These are phyloP conservation scores for Zhengitettix transpicula DNA, from an alignment of 2,888 invertebrate species.

Conservation along the genomic window DNA sequence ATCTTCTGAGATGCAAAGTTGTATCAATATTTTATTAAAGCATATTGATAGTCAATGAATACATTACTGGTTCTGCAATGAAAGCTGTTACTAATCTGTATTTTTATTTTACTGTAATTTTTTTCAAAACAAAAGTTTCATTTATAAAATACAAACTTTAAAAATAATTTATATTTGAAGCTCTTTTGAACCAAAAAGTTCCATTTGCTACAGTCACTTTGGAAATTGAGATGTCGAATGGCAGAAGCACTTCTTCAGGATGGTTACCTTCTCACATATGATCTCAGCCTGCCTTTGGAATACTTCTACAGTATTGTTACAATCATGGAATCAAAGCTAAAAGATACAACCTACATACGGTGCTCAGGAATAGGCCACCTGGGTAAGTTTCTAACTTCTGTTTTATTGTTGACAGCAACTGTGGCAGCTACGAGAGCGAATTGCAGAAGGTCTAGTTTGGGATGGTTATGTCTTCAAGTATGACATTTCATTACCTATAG, in stretches of 20 bases:
- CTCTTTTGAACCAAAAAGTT: not conserved
- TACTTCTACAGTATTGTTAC: slow-evolving; percentile 74
- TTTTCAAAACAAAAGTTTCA: no score
- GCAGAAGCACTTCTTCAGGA: slow-evolving; percentile 57
- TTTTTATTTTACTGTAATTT: no score
- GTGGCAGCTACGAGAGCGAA: slow-evolving; percentile 76
- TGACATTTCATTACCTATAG: slow-evolving; percentile 78
- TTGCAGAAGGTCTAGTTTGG: slow-evolving; percentile 53
- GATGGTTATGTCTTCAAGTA: slow-evolving; percentile 91
- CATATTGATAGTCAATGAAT: no score
- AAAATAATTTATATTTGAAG: no score
- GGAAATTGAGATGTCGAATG: slow-evolving; percentile 76
- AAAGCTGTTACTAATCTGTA: no score
- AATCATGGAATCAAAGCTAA: slow-evolving; percentile 46
- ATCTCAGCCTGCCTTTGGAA: slow-evolving; percentile 72
- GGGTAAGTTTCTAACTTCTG: slow-evolving; percentile 36
- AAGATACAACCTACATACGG: slow-evolving; percentile 33
- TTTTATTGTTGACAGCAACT: slow-evolving; percentile 35
- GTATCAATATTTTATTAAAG: no score
- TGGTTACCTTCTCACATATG: slow-evolving; percentile 90
- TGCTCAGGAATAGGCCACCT: slow-evolving; percentile 88
- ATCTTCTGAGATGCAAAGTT: no score
- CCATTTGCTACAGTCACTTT: slow-evolving; percentile 41
- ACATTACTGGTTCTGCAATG: no score
- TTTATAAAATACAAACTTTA: no score